phyloP scores from a whole-genome alignment of 2,113 vertebrate species.

The Loxodonta africana region DNA sequence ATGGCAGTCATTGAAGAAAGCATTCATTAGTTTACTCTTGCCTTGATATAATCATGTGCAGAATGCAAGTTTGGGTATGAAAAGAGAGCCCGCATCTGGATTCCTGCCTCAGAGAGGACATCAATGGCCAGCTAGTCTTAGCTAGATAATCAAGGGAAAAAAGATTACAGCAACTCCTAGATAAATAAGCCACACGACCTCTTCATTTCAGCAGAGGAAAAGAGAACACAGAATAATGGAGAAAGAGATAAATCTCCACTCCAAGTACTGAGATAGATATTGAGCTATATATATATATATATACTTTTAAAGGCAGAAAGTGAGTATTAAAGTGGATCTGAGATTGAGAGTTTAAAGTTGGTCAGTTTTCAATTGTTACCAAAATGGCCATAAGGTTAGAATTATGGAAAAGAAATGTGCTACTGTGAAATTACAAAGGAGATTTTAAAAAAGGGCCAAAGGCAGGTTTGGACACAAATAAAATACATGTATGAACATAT shows the following conservation, averaged over 20 bases:
- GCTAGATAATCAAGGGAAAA: background rate
- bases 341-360: background rate
- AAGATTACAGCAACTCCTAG: background rate
- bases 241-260: background rate
- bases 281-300: too few relatives aligned
- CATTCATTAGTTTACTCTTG: background rate
- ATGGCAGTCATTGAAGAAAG: conserved; percentile 21
- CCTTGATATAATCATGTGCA: background rate
- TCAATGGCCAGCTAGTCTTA: background rate
- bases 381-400: background rate
- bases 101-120: background rate
- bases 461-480: background rate
- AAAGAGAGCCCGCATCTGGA: background rate
- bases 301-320: background rate
- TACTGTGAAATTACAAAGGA: background rate
- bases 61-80: background rate
- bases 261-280: too few relatives aligned
- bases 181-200: background rate
- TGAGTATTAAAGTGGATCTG: background rate
- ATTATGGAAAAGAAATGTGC: background rate
- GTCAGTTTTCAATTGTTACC: background rate
- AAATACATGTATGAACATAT: background rate
- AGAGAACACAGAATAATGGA: background rate
- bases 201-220: background rate
- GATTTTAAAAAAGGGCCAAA: background rate